Conservation (phyloP, 23 tunicate genomes). For the Phallusia fumigata region DNA sequence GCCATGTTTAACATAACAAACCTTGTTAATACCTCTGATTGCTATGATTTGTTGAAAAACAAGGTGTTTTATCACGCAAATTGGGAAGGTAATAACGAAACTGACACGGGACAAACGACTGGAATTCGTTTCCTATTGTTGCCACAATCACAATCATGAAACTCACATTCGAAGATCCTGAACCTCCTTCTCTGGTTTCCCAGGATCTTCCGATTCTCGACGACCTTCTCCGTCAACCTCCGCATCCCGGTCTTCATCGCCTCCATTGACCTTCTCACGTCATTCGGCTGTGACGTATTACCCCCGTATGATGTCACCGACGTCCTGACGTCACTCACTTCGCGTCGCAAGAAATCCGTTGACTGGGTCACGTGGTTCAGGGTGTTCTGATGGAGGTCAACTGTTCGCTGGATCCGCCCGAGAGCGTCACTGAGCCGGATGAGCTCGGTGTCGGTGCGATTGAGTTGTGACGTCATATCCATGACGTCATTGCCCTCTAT, state of each 20-base stretch:
- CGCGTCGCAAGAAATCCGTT: neutral
- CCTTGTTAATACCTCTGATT: too few species aligned
- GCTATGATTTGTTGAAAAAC: too few species aligned
- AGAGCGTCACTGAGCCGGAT: neutral
- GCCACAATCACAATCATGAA: neutral
- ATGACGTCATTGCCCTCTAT: neutral
- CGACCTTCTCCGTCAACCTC: constrained; percentile 28
- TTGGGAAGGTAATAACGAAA: too few species aligned
- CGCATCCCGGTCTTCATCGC: constrained; percentile 33
- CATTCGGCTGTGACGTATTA: neutral
- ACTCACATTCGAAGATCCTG: constrained; percentile 45
- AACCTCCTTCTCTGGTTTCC: constrained; percentile 42
- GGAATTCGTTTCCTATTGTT: too few species aligned
- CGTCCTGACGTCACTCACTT: neutral
- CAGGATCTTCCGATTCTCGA: constrained; percentile 37
- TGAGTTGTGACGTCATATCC: neutral
- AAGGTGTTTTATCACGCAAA: too few species aligned
- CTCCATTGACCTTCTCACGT: neutral
- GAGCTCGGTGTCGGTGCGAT: neutral
- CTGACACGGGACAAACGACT: too few species aligned
- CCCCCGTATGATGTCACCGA: neutral
- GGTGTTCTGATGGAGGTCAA: neutral
- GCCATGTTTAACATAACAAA: too few species aligned
- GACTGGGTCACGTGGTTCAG: neutral
- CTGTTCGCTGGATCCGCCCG: neutral